phyloP scores from a whole-genome alignment of 2,888 invertebrate genomes.

The Onthophagus sagittarius region DNA sequence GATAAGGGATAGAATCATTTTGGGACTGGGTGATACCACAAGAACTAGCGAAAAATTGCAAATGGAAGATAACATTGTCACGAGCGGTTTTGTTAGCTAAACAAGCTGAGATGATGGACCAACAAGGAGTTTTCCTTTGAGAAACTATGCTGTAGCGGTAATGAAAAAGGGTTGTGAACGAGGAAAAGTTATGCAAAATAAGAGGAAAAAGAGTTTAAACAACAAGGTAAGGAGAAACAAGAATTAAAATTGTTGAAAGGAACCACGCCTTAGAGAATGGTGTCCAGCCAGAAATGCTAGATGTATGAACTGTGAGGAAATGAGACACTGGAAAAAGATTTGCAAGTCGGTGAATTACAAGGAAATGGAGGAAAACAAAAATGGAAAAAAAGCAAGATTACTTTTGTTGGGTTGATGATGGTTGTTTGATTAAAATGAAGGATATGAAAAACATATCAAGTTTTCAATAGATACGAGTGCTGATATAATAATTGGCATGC shows the following conservation, averaged over 20 bases:
- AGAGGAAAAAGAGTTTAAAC: background rate
- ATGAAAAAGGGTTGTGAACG: background rate
- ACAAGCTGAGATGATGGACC: conserved; percentile 24
- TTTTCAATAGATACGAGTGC: background rate
- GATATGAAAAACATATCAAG: background rate
- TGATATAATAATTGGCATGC: background rate
- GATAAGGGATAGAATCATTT: conserved; percentile 34
- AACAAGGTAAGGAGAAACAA: background rate
- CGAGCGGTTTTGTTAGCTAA: conserved; percentile 25
- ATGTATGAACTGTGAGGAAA: conserved; percentile 4
- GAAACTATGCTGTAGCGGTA: background rate
- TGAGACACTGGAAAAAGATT: background rate
- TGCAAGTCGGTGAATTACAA: background rate
- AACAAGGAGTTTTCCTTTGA: background rate
- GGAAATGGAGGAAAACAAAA: too few relatives aligned
- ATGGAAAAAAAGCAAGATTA: too few relatives aligned
- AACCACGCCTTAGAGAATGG: background rate
- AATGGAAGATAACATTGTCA: conserved; percentile 24
- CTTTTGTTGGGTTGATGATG: too few relatives aligned
- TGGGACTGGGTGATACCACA: conserved; percentile 31
- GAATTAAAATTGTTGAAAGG: background rate
- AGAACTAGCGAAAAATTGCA: conserved; percentile 30
- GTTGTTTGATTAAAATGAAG: background rate
- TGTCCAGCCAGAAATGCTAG: background rate
- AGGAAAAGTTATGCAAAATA: background rate